phyloP scores from a whole-genome alignment of 2,113 vertebrate genomes.

The Salminus brasiliensis region DNA sequence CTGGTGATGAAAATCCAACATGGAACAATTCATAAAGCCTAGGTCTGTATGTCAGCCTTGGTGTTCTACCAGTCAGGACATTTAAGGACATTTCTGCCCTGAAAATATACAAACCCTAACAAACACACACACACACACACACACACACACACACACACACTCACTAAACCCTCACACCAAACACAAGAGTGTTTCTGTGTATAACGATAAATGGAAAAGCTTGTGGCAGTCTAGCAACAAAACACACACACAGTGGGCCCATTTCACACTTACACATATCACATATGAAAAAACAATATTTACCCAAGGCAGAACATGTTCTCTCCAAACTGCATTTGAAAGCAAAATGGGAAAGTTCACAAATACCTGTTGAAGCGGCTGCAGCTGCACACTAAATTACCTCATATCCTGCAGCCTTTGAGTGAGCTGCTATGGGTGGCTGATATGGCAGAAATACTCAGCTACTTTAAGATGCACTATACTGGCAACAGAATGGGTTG shows the following conservation, averaged over 20 bases:
- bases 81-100: too few relatives aligned
- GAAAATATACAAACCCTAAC: not conserved
- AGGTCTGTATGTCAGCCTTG: too few relatives aligned
- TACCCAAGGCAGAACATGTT: slow-evolving; percentile 33
- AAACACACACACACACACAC: slow-evolving; percentile 10
- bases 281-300: slow-evolving; percentile 45
- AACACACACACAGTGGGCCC: slow-evolving; percentile 40
- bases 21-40: too few relatives aligned
- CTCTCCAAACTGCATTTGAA: not conserved
- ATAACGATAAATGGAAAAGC: slow-evolving; percentile 4
- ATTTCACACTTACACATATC: slow-evolving; percentile 33
- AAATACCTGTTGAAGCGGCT: slow-evolving; percentile 7
- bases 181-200: slow-evolving; percentile 20
- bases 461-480: too few relatives aligned
- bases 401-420: not conserved
- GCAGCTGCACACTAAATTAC: slow-evolving; percentile 11
- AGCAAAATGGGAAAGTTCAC: slow-evolving; percentile 54
- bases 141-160: slow-evolving; percentile 12
- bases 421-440: not conserved
- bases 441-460: not conserved
- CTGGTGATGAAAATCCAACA: too few relatives aligned
- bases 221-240: slow-evolving; percentile 10
- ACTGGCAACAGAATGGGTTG: too few relatives aligned
- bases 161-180: slow-evolving; percentile 52
- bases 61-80: too few relatives aligned